Evolutionary conservation across 2,113 vertebrate species (phyloP).

Genomic region (Melanerpes aurifrons): DNA sequence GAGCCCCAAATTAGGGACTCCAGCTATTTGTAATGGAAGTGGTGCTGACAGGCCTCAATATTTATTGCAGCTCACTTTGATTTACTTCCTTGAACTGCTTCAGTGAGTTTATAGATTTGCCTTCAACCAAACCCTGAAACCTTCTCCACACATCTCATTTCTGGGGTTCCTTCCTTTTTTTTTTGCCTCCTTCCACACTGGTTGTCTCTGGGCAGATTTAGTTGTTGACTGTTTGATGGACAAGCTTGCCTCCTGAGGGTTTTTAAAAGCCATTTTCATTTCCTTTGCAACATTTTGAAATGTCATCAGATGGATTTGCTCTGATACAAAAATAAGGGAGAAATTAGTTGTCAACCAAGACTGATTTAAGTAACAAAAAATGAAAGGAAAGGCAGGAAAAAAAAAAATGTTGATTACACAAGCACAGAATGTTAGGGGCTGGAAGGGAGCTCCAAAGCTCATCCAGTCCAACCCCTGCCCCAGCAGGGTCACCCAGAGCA

Average conservation of each 20-base stretch:
- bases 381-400: too few species aligned
- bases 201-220: slow-evolving; percentile 15
- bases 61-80: slow-evolving; percentile 3
- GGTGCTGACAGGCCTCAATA: background rate
- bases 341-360: background rate
- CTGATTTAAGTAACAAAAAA: background rate
- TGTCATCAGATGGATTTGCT: background rate
- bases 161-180: background rate
- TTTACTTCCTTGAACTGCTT: slow-evolving; percentile 19
- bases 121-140: background rate
- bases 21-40: background rate
- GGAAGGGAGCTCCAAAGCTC: too few species aligned
- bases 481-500: too few species aligned
- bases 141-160: background rate
- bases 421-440: too few species aligned
- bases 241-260: background rate
- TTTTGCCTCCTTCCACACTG: slow-evolving; percentile 41
- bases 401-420: too few species aligned
- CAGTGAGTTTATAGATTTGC: slow-evolving; percentile 11
- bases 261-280: background rate
- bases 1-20: background rate
- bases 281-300: slow-evolving; percentile 18
- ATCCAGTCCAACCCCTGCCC: too few species aligned
- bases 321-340: background rate
- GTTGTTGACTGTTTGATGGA: slow-evolving; percentile 15